phyloP scores from a whole-genome alignment of 2,113 vertebrate genomes.

The Ptilorrhoa leucosticta region DNA sequence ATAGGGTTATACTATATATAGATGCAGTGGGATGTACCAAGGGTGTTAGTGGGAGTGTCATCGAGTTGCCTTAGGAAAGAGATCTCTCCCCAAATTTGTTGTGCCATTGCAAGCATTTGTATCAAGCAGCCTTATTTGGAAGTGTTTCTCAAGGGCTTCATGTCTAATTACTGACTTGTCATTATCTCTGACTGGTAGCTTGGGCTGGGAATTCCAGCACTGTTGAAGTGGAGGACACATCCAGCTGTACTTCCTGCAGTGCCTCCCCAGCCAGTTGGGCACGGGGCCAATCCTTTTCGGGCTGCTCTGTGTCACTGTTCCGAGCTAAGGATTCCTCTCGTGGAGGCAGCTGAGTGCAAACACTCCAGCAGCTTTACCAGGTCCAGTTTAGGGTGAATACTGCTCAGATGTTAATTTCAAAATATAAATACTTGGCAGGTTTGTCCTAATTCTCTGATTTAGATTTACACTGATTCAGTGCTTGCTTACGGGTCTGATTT shows the following conservation, averaged over 20 bases:
- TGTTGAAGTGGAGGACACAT: neutral
- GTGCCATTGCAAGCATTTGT: neutral
- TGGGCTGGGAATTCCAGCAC: neutral
- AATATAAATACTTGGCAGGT: neutral
- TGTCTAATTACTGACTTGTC: neutral
- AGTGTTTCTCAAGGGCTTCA: neutral
- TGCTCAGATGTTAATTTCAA: neutral
- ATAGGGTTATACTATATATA: neutral
- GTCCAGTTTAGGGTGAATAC: neutral
- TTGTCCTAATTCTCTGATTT: neutral
- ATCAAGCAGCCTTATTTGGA: neutral
- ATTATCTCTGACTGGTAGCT: neutral
- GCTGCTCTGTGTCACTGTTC: neutral
- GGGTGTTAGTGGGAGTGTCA: neutral
- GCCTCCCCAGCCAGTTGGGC: neutral
- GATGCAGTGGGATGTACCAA: neutral
- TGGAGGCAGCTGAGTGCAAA: neutral
- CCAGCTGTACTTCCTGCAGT: neutral
- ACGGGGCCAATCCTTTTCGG: fast-evolving
- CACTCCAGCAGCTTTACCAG: neutral
- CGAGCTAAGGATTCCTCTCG: neutral
- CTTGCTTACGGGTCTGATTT: neutral
- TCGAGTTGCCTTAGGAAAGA: neutral
- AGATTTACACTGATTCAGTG: neutral
- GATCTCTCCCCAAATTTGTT: neutral